Evolutionary conservation across 2,888 invertebrate genomes (phyloP).

Genomic region (Darwinula stevensoni): DNA sequence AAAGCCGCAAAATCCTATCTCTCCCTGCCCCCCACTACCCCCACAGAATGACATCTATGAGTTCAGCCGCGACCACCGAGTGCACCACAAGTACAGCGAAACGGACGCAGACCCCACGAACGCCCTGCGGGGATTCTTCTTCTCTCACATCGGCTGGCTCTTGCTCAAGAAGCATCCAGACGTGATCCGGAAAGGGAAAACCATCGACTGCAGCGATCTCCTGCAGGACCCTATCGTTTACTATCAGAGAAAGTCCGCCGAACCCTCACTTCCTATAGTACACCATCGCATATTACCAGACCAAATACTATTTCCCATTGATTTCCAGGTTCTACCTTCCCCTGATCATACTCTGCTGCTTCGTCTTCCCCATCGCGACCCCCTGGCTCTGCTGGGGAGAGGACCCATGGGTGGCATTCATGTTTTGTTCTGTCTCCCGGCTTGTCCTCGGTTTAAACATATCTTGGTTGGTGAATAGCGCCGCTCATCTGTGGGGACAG

Average conservation of each 20-base stretch:
- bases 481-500: too few relatives aligned
- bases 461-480: too few relatives aligned
- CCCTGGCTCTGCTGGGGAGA: too few relatives aligned
- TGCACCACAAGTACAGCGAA: constrained; percentile 9
- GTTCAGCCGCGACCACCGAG: constrained; percentile 9
- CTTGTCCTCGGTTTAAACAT: too few relatives aligned
- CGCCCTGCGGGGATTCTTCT: constrained; percentile 10
- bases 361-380: constrained; percentile 58
- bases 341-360: constrained; percentile 43
- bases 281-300: too few relatives aligned
- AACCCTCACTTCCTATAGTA: too few relatives aligned
- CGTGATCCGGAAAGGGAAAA: constrained; percentile 8
- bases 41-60: too few relatives aligned
- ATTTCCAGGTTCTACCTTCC: constrained; percentile 35
- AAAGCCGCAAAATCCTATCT: background rate
- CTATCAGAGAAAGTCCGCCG: too few relatives aligned
- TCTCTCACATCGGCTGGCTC: constrained; percentile 10
- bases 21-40: too few relatives aligned
- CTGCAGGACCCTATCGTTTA: constrained; percentile 8
- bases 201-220: constrained; percentile 8
- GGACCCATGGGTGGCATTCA: too few relatives aligned
- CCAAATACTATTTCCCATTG: constrained; percentile 16
- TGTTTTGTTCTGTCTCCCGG: too few relatives aligned
- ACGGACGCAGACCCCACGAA: constrained; percentile 11
- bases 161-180: constrained; percentile 9